phyloP scores from a whole-genome alignment of 2,888 invertebrate species.

The Xanthorhoe spadicearia region DNA sequence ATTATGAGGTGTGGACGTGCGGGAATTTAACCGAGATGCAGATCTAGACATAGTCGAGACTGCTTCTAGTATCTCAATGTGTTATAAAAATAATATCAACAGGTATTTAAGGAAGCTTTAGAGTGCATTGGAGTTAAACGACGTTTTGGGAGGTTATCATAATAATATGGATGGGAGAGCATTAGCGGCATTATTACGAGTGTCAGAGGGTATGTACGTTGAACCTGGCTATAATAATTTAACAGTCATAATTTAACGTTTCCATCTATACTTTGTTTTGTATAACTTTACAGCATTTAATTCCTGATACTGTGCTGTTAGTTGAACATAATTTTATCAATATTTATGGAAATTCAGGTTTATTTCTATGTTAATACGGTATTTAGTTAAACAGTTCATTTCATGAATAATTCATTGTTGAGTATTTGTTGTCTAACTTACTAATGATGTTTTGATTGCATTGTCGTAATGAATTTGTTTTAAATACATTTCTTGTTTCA shows the following conservation, averaged over 20 bases:
- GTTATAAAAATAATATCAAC: neutral
- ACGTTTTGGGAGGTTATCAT: too few species aligned
- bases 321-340: constrained; percentile 3
- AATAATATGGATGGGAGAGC: too few species aligned
- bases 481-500: too few species aligned
- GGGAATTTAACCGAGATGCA: constrained; percentile 32
- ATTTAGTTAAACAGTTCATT: constrained; percentile 18
- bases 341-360: constrained; percentile 12
- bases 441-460: constrained; percentile 5
- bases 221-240: neutral
- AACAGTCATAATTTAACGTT: too few species aligned
- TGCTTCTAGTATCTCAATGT: constrained; percentile 4
- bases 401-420: constrained; percentile 20
- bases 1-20: constrained; percentile 39
- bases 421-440: constrained; percentile 14
- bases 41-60: constrained; percentile 3
- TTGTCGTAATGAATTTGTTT: neutral
- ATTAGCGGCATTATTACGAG: too few species aligned
- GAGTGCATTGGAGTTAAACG: too few species aligned
- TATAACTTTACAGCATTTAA: too few species aligned
- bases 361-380: constrained; percentile 5
- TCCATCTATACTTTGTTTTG: too few species aligned
- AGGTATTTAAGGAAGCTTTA: too few species aligned
- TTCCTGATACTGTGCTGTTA: too few species aligned
- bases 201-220: too few species aligned